phyloP scores from a whole-genome alignment of 2,888 invertebrate species.

The Stenchaetothrips biformis region DNA sequence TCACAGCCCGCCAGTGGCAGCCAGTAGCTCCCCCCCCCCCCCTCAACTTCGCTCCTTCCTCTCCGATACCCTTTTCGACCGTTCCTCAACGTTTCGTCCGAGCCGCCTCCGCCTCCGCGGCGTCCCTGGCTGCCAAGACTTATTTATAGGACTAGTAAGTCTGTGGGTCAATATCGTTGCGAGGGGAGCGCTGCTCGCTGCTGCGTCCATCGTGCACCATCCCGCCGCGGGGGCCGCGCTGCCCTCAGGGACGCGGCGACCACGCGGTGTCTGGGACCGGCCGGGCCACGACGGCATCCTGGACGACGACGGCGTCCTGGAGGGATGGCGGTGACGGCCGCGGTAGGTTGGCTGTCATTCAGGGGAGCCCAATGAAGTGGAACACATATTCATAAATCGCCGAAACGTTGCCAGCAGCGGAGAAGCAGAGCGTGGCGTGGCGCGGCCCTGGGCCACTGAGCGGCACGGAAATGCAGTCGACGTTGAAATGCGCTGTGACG shows the following conservation, averaged over 20 bases:
- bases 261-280: neutral
- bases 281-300: neutral
- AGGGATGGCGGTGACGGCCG: neutral
- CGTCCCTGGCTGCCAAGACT: constrained; percentile 13
- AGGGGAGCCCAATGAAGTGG: neutral
- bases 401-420: neutral
- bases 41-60: neutral
- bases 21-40: neutral
- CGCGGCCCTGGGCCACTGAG: neutral
- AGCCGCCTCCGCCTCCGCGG: neutral
- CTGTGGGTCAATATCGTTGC: neutral
- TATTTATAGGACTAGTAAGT: neutral
- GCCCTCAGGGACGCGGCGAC: no score
- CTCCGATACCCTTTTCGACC: constrained; percentile 16
- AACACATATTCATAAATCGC: neutral
- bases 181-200: no score
- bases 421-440: neutral
- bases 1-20: constrained; percentile 3
- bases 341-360: neutral
- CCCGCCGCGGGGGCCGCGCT: no score
- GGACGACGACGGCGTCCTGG: neutral
- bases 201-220: no score
- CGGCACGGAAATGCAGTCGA: neutral
- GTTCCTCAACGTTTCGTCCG: constrained; percentile 13
- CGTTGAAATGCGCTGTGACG: neutral